Base-by-base conservation (phyloP, 2,888 invertebrate species). In the Smittia aterrima region DNA sequence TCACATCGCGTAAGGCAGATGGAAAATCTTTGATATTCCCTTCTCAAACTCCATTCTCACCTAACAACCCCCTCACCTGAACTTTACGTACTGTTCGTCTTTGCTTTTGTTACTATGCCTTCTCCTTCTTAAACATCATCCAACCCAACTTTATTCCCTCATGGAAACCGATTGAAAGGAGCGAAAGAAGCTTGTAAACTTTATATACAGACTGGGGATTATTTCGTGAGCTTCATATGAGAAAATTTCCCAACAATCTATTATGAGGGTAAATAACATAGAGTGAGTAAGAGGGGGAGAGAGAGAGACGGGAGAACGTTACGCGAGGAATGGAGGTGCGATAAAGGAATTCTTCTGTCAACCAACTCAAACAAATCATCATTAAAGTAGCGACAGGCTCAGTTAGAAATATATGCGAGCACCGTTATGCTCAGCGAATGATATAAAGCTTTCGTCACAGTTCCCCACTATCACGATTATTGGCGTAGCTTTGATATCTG, bases 261-360 rank as follows among this genome's bases (percentile, higher is more conserved):
- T 58, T 58, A 58, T 22, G 58, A 18, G 58, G 58, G 58, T 58
- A 47, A 47, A 47, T 47, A 47, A 47, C 47, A 47, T n/a, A n/a
- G n/a, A n/a, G n/a, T n/a, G n/a, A n/a, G n/a, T n/a, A n/a, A n/a
- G n/a, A n/a, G n/a, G n/a, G n/a, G 38, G 38, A 9, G 9, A 38
- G 9, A 38, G 20, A 22, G 58, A 58, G 22, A 58, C 20, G 20
- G 7, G 7, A 58, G n/a, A 22, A 58, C 58, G 22, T 58, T 7
- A 58, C 9, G 58, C 11, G 16, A 6, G 47, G 16, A 47, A 47
- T n/a, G 16, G 16, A 16, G 22, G 58, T 58, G 58, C 58, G 58
- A 58, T 18, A 47, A 47, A 58, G 18, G 20, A 58, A 58, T 20
- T 18, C 22, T 58, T 58, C 22, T 11, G 58, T 13, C 58, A n/a